phyloP scores from a whole-genome alignment of 1,140 invertebrate genomes.

The Hydropsyche tenuis region DNA sequence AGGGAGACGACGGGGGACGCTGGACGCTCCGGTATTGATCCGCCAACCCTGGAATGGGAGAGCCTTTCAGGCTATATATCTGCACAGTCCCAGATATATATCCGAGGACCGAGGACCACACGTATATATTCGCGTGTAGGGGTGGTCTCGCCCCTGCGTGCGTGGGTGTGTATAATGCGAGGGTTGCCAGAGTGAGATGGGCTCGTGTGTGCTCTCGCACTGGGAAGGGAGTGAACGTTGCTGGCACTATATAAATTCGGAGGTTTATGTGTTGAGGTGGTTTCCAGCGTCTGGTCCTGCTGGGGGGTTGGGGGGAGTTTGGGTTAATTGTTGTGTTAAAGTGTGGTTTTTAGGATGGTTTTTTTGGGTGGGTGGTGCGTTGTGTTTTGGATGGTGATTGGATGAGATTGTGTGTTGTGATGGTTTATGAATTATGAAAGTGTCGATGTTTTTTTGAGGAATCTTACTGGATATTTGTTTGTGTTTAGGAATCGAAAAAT shows the following conservation, averaged over 20 bases:
- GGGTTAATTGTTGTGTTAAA: too few species aligned
- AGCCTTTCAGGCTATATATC: slow-evolving; percentile 27
- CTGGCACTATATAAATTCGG: slow-evolving; percentile 37
- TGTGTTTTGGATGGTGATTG: too few species aligned
- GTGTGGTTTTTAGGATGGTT: too few species aligned
- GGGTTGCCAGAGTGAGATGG: too few species aligned
- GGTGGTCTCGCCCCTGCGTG: not conserved
- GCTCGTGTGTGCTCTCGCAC: not conserved
- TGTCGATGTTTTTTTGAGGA: too few species aligned
- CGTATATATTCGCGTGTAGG: not conserved
- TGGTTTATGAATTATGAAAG: too few species aligned
- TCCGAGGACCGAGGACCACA: slow-evolving; percentile 17
- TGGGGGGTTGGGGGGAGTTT: too few species aligned
- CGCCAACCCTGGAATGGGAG: slow-evolving; percentile 34
- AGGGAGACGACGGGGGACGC: slow-evolving; percentile 38
- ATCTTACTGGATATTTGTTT: too few species aligned
- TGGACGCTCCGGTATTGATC: slow-evolving; percentile 46
- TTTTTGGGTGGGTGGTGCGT: too few species aligned
- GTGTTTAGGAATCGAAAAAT: too few species aligned
- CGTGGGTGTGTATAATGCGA: not conserved
- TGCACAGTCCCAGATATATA: not conserved
- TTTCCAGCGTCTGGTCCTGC: slow-evolving; percentile 4
- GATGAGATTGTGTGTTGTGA: too few species aligned
- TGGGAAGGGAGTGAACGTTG: not conserved
- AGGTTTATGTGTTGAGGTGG: slow-evolving; percentile 30